These are phyloP conservation scores for Pseudorasbora parva DNA, from an alignment of 2,113 vertebrate species.

Conservation along the genomic window DNA sequence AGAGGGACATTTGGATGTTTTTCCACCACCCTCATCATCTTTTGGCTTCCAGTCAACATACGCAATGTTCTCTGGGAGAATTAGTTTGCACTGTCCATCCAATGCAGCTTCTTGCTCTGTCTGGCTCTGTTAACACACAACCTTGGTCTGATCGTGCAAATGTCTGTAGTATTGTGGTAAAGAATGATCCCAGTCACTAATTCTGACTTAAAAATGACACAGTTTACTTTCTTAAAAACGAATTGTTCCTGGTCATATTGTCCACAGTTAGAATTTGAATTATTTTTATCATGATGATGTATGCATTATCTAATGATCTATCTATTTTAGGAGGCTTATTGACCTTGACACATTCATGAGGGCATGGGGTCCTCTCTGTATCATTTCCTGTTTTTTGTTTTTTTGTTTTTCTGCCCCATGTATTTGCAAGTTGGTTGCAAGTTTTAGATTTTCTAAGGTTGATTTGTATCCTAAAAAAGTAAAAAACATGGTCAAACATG, in stretches of 20 bases:
- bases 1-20: constrained; percentile 23
- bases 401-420: neutral
- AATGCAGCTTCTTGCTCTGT: neutral
- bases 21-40: constrained; percentile 4
- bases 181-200: neutral
- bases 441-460: neutral
- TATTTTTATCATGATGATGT: too few relatives aligned
- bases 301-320: too few relatives aligned
- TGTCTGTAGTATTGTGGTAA: neutral
- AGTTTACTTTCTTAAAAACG: too few relatives aligned
- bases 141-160: neutral
- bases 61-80: constrained; percentile 17
- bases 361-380: neutral
- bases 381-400: neutral
- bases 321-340: too few relatives aligned
- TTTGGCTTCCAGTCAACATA: constrained; percentile 30
- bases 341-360: neutral
- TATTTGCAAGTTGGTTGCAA: neutral
- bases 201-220: neutral
- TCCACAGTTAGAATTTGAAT: too few relatives aligned
- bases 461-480: neutral
- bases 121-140: neutral
- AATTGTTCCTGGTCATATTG: too few relatives aligned
- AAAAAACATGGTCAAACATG: too few relatives aligned
- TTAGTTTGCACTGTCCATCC: constrained; percentile 1